A percentile compares a stretch with the other conserved stretches of the same genome.
Conservation (phyloP, 92 coral and sea anemone genomes). For the Hydrozoanthus gracilis region DNA sequence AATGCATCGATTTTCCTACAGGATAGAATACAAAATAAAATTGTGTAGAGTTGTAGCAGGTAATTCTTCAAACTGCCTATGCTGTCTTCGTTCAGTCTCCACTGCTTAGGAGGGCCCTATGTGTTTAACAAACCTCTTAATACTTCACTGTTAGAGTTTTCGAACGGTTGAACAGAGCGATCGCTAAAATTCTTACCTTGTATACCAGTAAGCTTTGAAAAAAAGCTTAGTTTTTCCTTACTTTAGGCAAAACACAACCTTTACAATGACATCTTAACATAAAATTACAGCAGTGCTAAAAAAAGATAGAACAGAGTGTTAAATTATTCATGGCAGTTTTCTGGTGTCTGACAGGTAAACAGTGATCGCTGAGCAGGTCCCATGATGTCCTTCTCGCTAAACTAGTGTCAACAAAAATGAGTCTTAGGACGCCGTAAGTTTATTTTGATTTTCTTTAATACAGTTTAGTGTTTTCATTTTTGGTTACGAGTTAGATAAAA, state of each 20-base stretch:
- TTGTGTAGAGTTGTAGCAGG: too few relatives aligned
- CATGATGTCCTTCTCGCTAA: not conserved
- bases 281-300: slow-evolving; percentile 25
- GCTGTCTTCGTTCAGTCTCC: too few relatives aligned
- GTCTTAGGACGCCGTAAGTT: not conserved
- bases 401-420: not conserved
- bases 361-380: slow-evolving; percentile 16
- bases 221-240: not conserved
- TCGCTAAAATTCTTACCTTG: not conserved
- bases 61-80: too few relatives aligned
- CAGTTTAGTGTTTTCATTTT: not conserved
- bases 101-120: not conserved
- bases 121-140: not conserved
- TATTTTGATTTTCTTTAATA: not conserved
- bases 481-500: not conserved
- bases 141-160: not conserved
- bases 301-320: slow-evolving; percentile 3
- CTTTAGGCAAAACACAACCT: not conserved
- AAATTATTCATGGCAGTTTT: slow-evolving; percentile 19
- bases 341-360: slow-evolving; percentile 41
- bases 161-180: not conserved
- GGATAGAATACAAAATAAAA: too few relatives aligned
- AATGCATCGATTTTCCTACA: too few relatives aligned
- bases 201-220: not conserved
- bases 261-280: slow-evolving; percentile 21